Percentiles rank a stretch among this genome's conserved stretches.
These are phyloP conservation scores for Agrotis exclamationis DNA, from an alignment of 2,888 invertebrate species.

Conservation along the genomic window DNA sequence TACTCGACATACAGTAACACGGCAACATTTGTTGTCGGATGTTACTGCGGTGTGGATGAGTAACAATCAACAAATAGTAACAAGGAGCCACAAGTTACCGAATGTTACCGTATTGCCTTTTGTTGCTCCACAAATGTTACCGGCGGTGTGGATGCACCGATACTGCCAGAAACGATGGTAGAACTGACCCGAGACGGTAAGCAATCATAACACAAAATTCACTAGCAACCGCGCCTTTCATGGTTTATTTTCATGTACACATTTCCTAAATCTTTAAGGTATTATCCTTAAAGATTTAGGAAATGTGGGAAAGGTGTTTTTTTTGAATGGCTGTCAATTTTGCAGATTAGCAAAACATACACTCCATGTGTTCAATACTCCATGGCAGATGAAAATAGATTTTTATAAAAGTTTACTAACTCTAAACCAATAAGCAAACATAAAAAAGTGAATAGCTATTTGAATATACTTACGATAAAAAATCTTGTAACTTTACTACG, in stretches of 20 bases:
- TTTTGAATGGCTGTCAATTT: not conserved
- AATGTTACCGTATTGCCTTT: too few relatives aligned
- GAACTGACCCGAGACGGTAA: not conserved
- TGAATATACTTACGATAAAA: conserved; percentile 44
- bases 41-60: too few relatives aligned
- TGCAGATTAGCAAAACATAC: not conserved
- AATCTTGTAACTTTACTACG: not conserved
- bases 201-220: not conserved
- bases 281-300: too few relatives aligned
- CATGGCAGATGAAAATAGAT: conserved; percentile 7
- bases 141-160: too few relatives aligned
- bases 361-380: conserved; percentile 24
- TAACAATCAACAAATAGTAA: too few relatives aligned
- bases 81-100: too few relatives aligned
- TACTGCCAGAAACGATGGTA: not conserved
- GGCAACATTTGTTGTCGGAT: too few relatives aligned
- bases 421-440: conserved; percentile 15
- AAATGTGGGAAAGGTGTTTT: too few relatives aligned
- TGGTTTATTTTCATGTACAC: not conserved
- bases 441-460: conserved; percentile 4
- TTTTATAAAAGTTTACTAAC: conserved; percentile 8
- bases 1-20: too few relatives aligned
- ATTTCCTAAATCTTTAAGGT: too few relatives aligned
- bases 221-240: not conserved
- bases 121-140: too few relatives aligned